Evolutionary conservation across 2,888 invertebrate genomes (phyloP).

Genomic region (Pyralis farinalis): DNA sequence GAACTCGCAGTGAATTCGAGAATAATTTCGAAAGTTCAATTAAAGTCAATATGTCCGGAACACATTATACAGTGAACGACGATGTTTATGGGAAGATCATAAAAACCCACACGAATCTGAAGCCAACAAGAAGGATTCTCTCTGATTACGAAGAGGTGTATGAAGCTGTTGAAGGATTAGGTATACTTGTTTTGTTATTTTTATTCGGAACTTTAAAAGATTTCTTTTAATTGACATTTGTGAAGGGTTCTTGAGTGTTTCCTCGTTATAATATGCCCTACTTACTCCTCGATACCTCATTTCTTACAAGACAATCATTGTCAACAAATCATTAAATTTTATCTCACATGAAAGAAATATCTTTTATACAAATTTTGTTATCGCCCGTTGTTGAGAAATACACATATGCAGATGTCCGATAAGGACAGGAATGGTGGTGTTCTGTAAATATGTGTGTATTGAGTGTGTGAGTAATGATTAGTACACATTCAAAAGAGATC

Average conservation of each 20-base stretch:
- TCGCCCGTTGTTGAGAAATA: constrained; percentile 23
- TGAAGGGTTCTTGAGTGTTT: no score
- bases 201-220: no score
- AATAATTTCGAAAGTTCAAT: constrained; percentile 19
- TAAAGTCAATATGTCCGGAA: constrained; percentile 42
- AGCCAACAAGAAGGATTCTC: constrained; percentile 26
- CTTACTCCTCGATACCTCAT: no score
- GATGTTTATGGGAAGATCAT: constrained; percentile 71
- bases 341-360: constrained; percentile 17
- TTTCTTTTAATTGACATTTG: no score
- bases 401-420: constrained; percentile 28
- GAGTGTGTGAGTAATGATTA: not conserved
- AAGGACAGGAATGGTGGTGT: constrained; percentile 14
- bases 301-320: not conserved
- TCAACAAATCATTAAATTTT: constrained; percentile 11
- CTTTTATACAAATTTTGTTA: constrained; percentile 31
- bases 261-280: no score
- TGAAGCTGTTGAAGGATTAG: constrained; percentile 66
- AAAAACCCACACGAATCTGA: constrained; percentile 46
- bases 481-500: not conserved
- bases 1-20: constrained; percentile 29
- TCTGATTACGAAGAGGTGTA: constrained; percentile 62
- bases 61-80: constrained; percentile 70
- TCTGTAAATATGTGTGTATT: not conserved
- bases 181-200: constrained; percentile 35